phyloP scores from a whole-genome alignment of 2,797 vertebrate species.

The Oryzias dopingdopingensis region DNA sequence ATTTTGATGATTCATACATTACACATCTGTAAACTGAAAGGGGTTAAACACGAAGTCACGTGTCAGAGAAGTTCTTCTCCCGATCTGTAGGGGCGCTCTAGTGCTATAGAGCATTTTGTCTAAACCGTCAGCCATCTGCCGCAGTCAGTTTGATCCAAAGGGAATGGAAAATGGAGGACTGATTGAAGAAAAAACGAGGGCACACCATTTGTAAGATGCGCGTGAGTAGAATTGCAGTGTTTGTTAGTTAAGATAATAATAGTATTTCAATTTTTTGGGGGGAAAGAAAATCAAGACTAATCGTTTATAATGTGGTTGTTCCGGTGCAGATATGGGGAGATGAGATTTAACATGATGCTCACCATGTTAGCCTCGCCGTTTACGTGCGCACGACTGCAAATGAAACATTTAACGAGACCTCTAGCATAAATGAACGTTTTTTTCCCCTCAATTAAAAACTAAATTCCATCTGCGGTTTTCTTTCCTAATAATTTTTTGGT shows the following conservation, averaged over 20 bases:
- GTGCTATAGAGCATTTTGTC: neutral
- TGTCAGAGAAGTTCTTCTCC: conserved; percentile 39
- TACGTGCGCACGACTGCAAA: too few relatives aligned
- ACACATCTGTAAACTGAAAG: too few relatives aligned
- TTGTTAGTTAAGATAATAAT: neutral
- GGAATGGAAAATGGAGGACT: conserved; percentile 83
- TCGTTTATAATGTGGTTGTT: neutral
- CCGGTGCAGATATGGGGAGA: neutral
- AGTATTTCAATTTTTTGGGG: fast-evolving
- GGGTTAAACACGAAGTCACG: neutral
- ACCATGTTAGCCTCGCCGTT: conserved; percentile 14
- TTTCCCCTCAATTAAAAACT: too few relatives aligned
- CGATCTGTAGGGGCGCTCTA: conserved; percentile 54
- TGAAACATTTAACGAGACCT: too few relatives aligned
- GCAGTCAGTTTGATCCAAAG: conserved; percentile 70
- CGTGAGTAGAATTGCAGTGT: conserved; percentile 48
- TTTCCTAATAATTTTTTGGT: neutral
- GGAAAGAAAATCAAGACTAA: neutral
- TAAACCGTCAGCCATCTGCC: conserved; percentile 73
- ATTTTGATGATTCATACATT: too few relatives aligned
- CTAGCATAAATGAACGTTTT: too few relatives aligned
- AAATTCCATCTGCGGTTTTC: too few relatives aligned
- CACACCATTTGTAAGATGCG: conserved; percentile 42
- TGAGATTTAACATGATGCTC: conserved; percentile 15
- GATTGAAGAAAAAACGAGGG: conserved; percentile 57